Evolutionary conservation across 2,797 vertebrate genomes (phyloP).

Genomic region (Potorous gilbertii): DNA sequence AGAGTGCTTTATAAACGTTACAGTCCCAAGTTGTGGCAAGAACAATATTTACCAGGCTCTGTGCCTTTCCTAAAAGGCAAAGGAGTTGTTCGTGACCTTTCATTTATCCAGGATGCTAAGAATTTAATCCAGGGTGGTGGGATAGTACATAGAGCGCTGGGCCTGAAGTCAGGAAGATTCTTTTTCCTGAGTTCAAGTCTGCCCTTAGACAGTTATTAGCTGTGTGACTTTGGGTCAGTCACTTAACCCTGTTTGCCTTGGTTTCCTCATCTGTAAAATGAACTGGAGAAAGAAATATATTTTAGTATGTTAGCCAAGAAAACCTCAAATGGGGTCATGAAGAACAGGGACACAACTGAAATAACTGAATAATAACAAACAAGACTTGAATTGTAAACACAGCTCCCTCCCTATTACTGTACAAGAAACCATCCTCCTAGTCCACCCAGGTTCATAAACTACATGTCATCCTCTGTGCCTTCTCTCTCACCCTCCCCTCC

Average conservation of each 20-base stretch:
- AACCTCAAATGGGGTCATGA: neutral
- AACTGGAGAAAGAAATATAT: neutral
- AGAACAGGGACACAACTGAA: too few species aligned
- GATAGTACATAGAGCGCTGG: neutral
- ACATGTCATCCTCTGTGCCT: neutral
- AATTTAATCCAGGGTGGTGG: neutral
- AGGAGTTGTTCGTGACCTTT: neutral
- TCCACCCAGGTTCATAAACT: neutral
- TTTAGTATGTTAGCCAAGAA: neutral
- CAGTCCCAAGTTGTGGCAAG: neutral
- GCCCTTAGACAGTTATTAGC: neutral
- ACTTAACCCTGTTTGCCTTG: neutral
- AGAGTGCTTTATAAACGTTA: neutral
- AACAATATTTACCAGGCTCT: neutral
- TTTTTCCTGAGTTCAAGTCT: neutral
- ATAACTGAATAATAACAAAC: too few species aligned
- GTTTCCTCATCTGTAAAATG: neutral
- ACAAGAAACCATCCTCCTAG: neutral
- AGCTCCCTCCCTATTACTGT: neutral
- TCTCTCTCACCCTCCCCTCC: neutral
- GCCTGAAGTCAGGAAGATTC: neutral
- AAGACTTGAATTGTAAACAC: neutral
- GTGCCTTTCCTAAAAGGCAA: neutral
- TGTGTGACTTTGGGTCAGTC: neutral
- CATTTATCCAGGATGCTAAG: neutral